A percentile compares a stretch with the other conserved stretches of the same genome.
These are phyloP conservation scores for Lycocerus yunnanus DNA, from an alignment of 2,888 invertebrate genomes.

Conservation along the genomic window DNA sequence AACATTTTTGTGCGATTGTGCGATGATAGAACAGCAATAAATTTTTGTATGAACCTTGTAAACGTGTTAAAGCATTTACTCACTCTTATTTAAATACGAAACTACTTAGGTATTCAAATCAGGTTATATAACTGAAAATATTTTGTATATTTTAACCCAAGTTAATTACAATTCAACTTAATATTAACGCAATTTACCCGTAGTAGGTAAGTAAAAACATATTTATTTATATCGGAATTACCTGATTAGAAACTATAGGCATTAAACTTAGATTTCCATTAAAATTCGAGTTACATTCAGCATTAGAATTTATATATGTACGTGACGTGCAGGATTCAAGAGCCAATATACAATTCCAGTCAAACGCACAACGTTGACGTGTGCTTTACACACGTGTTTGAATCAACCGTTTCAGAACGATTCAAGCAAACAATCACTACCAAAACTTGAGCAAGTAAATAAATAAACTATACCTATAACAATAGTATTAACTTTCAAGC, in stretches of 20 bases:
- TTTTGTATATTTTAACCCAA: background rate
- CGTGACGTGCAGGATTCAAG: conserved; percentile 10
- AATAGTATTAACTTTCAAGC: background rate
- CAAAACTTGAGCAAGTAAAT: conserved; percentile 2
- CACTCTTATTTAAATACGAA: background rate
- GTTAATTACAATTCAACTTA: background rate
- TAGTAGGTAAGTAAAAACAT: background rate
- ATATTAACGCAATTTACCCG: background rate
- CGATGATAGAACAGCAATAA: background rate
- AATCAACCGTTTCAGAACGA: background rate
- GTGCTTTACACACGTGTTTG: conserved; percentile 17
- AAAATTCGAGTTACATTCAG: conserved; percentile 18
- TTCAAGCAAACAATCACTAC: conserved; percentile 14
- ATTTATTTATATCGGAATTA: conserved; percentile 7
- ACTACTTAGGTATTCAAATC: background rate
- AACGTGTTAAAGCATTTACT: background rate
- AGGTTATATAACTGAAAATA: background rate
- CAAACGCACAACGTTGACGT: conserved; percentile 18
- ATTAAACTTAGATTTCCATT: conserved; percentile 10
- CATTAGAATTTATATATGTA: conserved; percentile 14
- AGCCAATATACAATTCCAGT: conserved; percentile 18
- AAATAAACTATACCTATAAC: background rate
- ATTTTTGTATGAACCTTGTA: background rate
- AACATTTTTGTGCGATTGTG: background rate
- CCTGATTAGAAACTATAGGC: conserved; percentile 8